phyloP scores from a whole-genome alignment of 2,888 invertebrate species.

The Mystacides longicornis region DNA sequence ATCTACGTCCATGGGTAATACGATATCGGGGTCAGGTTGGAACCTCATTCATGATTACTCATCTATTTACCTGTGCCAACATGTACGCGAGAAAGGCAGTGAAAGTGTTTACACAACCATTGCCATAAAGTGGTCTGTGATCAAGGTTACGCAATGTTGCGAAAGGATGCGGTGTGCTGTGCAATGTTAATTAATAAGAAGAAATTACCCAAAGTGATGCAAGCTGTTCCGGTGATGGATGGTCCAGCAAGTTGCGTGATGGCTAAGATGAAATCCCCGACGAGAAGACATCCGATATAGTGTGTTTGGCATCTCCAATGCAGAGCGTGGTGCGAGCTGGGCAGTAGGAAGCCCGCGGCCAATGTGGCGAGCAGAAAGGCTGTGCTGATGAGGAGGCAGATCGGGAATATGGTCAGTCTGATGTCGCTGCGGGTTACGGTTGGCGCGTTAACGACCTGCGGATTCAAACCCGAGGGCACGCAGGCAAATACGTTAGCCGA shows the following conservation, averaged over 20 bases:
- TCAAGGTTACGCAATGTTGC: too few relatives aligned
- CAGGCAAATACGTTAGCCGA: constrained; percentile 57
- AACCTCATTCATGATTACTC: too few relatives aligned
- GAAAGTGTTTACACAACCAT: too few relatives aligned
- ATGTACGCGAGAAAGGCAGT: too few relatives aligned
- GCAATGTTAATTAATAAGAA: too few relatives aligned
- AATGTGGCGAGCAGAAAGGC: constrained; percentile 76
- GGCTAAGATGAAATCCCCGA: constrained; percentile 73
- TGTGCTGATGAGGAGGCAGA: constrained; percentile 71
- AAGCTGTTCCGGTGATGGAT: constrained; percentile 52
- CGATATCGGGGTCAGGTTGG: too few relatives aligned
- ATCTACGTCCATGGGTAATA: too few relatives aligned
- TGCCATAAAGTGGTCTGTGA: too few relatives aligned
- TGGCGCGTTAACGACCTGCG: constrained; percentile 17
- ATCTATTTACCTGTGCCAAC: too few relatives aligned
- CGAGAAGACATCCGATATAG: constrained; percentile 74
- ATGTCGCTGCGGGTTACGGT: constrained; percentile 35
- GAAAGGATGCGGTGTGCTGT: too few relatives aligned
- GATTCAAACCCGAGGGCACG: constrained; percentile 46
- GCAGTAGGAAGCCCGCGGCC: constrained; percentile 70
- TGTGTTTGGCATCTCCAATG: constrained; percentile 87
- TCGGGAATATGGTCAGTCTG: constrained; percentile 66
- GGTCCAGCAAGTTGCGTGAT: constrained; percentile 65
- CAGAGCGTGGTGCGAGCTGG: constrained; percentile 76
- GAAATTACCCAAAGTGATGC: constrained; percentile 63